Conservation (phyloP, 2,888 invertebrate genomes). For the Hedychridium roseum region DNA sequence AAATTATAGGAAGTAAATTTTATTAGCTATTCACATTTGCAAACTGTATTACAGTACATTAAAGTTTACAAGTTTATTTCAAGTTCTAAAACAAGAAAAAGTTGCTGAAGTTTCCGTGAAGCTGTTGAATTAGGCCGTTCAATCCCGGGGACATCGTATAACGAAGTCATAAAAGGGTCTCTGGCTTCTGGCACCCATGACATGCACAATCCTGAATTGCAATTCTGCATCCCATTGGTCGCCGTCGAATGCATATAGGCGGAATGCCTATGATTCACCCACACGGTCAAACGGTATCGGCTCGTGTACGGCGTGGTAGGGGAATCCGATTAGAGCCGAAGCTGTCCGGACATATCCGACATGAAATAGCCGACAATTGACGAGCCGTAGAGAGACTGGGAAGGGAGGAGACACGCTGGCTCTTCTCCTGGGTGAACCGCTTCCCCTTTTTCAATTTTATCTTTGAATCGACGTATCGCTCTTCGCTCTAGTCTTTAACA, state of each 20-base stretch:
- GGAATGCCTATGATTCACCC: constrained; percentile 23
- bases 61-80: too few species aligned
- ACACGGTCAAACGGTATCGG: constrained; percentile 25
- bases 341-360: constrained; percentile 44
- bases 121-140: too few species aligned
- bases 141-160: too few species aligned
- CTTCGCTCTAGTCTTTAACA: constrained; percentile 26
- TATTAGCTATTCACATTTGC: too few species aligned
- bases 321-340: constrained; percentile 44
- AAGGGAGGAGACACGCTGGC: constrained; percentile 41
- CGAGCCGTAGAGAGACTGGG: constrained; percentile 43
- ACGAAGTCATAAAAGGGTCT: too few species aligned
- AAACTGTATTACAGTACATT: too few species aligned
- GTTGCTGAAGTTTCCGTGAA: too few species aligned
- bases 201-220: constrained; percentile 28
- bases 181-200: constrained; percentile 4
- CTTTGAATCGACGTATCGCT: constrained; percentile 42
- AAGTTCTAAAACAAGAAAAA: too few species aligned
- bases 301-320: constrained; percentile 25
- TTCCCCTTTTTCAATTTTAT: constrained; percentile 59
- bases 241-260: constrained; percentile 17
- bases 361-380: constrained; percentile 57
- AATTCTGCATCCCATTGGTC: constrained; percentile 33
- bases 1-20: too few species aligned
- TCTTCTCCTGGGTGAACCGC: constrained; percentile 56